Percentiles rank a stretch among this genome's conserved stretches.
phyloP scores from a whole-genome alignment of 2,113 vertebrate genomes.

The Colius striatus region DNA sequence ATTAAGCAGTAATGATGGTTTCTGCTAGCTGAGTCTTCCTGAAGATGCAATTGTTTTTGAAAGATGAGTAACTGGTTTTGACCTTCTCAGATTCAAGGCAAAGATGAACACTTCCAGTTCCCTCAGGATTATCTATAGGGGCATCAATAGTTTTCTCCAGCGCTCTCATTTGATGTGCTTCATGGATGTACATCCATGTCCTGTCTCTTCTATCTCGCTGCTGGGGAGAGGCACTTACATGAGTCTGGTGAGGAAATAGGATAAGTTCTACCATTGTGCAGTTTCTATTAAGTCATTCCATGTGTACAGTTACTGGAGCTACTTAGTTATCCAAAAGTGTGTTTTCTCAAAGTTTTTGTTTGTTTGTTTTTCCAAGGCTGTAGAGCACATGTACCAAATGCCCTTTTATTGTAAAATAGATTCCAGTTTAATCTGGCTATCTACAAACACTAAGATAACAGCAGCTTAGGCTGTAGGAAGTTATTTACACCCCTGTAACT shows the following conservation, averaged over 20 bases:
- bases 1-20: neutral
- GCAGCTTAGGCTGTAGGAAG: neutral
- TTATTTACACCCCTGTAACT: neutral
- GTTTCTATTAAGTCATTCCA: neutral
- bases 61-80: neutral
- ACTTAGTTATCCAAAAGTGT: neutral
- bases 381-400: neutral
- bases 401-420: neutral
- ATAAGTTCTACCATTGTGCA: neutral
- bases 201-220: neutral
- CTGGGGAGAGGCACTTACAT: rapidly evolving
- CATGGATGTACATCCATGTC: neutral
- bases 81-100: neutral
- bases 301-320: neutral
- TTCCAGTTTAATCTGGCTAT: neutral
- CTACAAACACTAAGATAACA: neutral
- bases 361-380: neutral
- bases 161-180: neutral
- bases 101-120: neutral
- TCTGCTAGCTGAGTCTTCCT: neutral
- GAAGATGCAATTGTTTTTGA: neutral
- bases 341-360: neutral
- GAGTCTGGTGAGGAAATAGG: neutral
- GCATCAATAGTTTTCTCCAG: neutral
- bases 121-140: neutral